phyloP scores from a whole-genome alignment of 2,888 invertebrate species.

The Plemyria rubiginata region DNA sequence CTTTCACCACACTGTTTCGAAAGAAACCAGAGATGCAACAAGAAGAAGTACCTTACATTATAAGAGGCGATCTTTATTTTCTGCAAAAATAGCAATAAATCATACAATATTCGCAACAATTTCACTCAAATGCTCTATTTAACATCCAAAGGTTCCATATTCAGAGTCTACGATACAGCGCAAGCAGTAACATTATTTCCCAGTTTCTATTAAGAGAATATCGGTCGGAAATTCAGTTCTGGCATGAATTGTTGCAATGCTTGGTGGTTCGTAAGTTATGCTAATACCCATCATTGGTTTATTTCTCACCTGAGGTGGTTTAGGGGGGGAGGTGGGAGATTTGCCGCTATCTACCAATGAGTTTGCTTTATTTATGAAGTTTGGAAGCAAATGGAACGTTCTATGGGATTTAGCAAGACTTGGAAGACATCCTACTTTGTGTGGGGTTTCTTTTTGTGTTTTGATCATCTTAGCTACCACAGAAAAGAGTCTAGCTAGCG shows the following conservation, averaged over 20 bases:
- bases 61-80: too few relatives aligned
- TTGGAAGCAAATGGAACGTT: conserved; percentile 1
- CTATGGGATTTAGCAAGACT: background rate
- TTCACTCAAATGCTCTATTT: background rate
- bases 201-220: conserved; percentile 35
- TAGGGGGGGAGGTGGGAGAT: conserved; percentile 21
- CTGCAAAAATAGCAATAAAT: background rate
- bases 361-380: conserved; percentile 17
- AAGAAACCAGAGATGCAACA: too few relatives aligned
- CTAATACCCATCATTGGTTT: conserved; percentile 26
- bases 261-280: conserved; percentile 30
- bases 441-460: too few relatives aligned
- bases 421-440: too few relatives aligned
- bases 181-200: conserved; percentile 25
- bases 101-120: background rate
- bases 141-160: conserved; percentile 6
- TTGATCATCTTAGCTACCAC: too few relatives aligned
- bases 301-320: conserved; percentile 27
- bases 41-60: too few relatives aligned
- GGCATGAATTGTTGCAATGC: conserved; percentile 31
- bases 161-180: conserved; percentile 1
- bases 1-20: too few relatives aligned
- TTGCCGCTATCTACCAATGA: conserved; percentile 20
- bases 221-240: conserved; percentile 31
- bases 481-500: too few relatives aligned